Evolutionary conservation across 2,113 vertebrate species (phyloP).

Genomic region (Clinocottus analis): DNA sequence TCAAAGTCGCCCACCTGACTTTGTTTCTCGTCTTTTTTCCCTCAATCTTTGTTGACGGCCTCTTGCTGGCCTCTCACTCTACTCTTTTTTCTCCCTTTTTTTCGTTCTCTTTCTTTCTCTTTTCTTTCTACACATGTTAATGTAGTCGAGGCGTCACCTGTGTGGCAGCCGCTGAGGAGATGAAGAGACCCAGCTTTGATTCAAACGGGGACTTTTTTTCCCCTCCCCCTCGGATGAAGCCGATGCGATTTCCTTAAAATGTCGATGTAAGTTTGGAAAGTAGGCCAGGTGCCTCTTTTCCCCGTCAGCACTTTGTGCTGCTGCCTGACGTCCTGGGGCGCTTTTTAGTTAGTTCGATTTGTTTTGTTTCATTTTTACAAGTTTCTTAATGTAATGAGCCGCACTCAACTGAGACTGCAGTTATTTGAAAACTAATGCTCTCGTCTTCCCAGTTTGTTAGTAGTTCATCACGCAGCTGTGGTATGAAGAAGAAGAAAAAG

Average conservation of each 20-base stretch:
- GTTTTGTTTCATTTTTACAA: background rate
- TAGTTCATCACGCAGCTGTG: constrained; percentile 30
- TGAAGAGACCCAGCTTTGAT: constrained; percentile 34
- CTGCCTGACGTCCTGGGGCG: constrained; percentile 26
- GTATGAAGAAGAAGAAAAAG: background rate
- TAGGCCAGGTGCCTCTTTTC: constrained; percentile 37
- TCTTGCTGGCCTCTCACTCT: constrained; percentile 27
- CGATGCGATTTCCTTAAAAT: constrained; percentile 40
- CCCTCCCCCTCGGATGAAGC: constrained; percentile 38
- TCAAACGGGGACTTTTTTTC: constrained; percentile 17
- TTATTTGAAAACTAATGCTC: constrained; percentile 26
- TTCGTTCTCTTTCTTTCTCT: constrained; percentile 30
- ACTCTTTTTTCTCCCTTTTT: background rate
- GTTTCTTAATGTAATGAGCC: constrained; percentile 30
- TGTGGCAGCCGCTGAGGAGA: constrained; percentile 39
- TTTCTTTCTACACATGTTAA: constrained; percentile 36
- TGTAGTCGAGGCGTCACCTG: constrained; percentile 33
- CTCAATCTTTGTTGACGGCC: constrained; percentile 16
- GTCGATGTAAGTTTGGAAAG: constrained; percentile 44
- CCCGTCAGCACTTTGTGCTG: constrained; percentile 6
- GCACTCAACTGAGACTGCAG: constrained; percentile 19
- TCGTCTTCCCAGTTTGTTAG: background rate
- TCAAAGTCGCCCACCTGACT: constrained; percentile 56
- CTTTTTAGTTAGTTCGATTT: background rate
- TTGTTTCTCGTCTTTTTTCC: constrained; percentile 26